Evolutionary conservation across 2,797 vertebrate species (phyloP), one percentile per base, ranked within the genome.

Genomic region (Morelia viridis): DNA sequence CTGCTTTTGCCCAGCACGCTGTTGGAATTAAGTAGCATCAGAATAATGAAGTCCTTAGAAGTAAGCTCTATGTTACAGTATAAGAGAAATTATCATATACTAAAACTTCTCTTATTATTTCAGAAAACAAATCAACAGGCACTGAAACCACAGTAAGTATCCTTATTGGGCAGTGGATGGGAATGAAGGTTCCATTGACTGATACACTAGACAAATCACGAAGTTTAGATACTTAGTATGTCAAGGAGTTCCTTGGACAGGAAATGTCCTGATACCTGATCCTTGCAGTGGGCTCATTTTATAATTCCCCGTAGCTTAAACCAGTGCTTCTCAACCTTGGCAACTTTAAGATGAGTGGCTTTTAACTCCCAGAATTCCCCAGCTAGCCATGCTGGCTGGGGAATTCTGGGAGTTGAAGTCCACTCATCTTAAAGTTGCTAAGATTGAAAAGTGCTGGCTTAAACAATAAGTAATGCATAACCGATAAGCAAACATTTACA

Each of bases 61-160:
- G 24, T 85, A 61, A 60, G 60, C 61, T 19, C 7, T 35, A 35
- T 7, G 26, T 53, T 92, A 31, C 28, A 50, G 12, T 68, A 11
- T 31, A 90, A 92, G 26, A 0, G 41, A 19, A 56, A 57, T 88
- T 19, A 7, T 80, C 4, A 1, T 22, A 86, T 28, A 85, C 93
- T 95, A 68, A 94, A 0, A 0, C 5, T 0, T 0, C 26, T 92
- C 60, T 84, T 89, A 87, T 84, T 89, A 87, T 97, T 97, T 65
- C 96, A 98, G 97, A 93, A 97, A 97, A 96, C 94, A 96, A 93
- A 97, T 95, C 91, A 92, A 90, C 96, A 95, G 89, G 95, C 97
- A 97, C 96, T 97, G 96, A 97, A 95, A 92, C 64, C 93, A 13
- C 94, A 94, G 97, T 97, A 94, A 28, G 96, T 96, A 53, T 57